Percentiles rank a stretch among this genome's conserved stretches.
These are phyloP conservation scores for Chiridota heheva DNA, from an alignment of 35 echinoderm and acorn worm species.

Conservation along the genomic window DNA sequence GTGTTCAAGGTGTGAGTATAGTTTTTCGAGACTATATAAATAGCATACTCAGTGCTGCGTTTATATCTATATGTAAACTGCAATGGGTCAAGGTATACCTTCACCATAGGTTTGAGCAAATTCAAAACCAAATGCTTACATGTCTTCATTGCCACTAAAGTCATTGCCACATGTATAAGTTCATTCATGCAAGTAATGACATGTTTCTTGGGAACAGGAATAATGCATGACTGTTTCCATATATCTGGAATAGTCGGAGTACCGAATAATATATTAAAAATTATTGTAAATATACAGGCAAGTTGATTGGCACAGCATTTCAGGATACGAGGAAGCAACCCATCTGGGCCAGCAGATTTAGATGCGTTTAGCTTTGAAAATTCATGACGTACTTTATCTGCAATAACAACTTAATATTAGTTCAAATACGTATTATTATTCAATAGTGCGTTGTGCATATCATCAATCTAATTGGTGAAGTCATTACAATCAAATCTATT, in stretches of 20 bases:
- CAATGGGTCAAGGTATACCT: background rate
- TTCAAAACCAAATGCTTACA: background rate
- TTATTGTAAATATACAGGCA: background rate
- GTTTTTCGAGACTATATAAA: no score
- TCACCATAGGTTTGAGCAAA: background rate
- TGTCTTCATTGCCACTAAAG: constrained; percentile 10
- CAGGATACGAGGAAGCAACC: background rate
- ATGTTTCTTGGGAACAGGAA: no score
- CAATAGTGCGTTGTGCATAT: background rate
- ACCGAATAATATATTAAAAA: background rate
- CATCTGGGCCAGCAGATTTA: background rate
- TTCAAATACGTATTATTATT: background rate
- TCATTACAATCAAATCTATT: constrained; percentile 4
- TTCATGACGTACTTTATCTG: background rate
- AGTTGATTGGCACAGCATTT: background rate
- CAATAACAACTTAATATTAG: background rate
- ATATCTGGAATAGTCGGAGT: background rate
- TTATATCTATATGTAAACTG: background rate
- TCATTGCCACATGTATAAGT: background rate
- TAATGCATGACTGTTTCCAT: no score
- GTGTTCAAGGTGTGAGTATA: no score
- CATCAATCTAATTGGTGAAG: background rate
- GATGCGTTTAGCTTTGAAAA: background rate
- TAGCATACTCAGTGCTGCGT: constrained; percentile 9
- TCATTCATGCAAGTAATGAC: constrained; percentile 5